Conservation (phyloP, 37 sponge, comb jelly and placozoan genomes). For the Beroe forskalii region DNA sequence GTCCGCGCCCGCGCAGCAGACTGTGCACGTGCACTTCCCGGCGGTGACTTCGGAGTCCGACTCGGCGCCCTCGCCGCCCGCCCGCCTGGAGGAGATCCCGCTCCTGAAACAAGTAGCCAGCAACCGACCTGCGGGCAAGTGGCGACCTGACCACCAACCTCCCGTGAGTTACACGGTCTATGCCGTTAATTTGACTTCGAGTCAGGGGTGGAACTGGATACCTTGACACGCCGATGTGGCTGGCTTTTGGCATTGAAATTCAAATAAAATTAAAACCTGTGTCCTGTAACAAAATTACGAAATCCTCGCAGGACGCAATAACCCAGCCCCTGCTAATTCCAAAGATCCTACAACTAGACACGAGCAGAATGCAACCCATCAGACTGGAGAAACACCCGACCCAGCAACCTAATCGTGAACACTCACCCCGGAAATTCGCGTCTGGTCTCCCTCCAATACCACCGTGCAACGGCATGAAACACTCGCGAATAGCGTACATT, state of each 20-base stretch:
- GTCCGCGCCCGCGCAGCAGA: background rate
- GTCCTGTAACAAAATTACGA: too few species aligned
- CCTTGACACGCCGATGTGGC: too few species aligned
- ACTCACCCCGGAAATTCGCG: too few species aligned
- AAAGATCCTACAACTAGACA: conserved; percentile 35
- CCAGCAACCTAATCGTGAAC: background rate
- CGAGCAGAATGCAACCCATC: background rate
- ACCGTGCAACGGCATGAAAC: background rate
- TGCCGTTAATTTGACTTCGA: too few species aligned
- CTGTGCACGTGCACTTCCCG: background rate
- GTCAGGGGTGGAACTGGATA: too few species aligned
- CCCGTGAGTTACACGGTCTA: too few species aligned
- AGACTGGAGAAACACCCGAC: conserved; percentile 24
- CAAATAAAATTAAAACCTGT: too few species aligned
- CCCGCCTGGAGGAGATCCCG: conserved; percentile 4
- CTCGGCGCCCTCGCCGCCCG: background rate
- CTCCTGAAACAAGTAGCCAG: conserved; percentile 31
- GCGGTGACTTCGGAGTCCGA: background rate
- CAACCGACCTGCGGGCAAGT: background rate
- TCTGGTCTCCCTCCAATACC: conserved; percentile 54
- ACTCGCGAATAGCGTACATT: background rate
- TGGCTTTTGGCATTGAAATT: too few species aligned
- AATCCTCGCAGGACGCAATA: background rate
- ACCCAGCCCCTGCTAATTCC: conserved; percentile 20
- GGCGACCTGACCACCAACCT: conserved; percentile 6